Percentiles rank a stretch among this genome's conserved stretches.
Conservation (phyloP, 2,797 vertebrate genomes). For the Liasis olivaceus region DNA sequence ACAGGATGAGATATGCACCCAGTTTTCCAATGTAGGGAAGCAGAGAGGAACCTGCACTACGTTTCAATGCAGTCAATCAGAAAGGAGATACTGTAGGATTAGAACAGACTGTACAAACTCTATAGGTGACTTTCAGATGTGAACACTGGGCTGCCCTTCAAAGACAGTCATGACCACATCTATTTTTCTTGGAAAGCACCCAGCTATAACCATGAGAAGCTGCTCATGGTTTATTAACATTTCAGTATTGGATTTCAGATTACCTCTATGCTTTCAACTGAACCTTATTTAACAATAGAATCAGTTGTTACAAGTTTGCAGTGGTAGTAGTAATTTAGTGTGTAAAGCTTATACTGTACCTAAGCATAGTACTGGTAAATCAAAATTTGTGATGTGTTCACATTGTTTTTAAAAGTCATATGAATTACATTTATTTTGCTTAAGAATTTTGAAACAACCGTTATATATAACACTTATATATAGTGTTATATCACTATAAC, state of each 20-base stretch:
- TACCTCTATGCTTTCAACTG: slow-evolving; percentile 24
- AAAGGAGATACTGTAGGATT: neutral
- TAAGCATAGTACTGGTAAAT: no score
- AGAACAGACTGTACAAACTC: neutral
- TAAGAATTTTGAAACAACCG: slow-evolving; percentile 7
- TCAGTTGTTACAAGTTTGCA: neutral
- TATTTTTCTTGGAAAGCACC: neutral
- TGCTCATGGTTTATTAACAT: neutral
- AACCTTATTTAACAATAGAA: neutral
- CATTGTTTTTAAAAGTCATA: slow-evolving; percentile 17
- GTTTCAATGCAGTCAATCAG: no score
- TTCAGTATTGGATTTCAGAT: neutral
- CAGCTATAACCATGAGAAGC: neutral
- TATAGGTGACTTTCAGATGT: neutral
- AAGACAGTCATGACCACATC: neutral
- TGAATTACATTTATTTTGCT: slow-evolving; percentile 8
- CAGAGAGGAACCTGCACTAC: neutral
- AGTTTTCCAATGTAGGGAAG: neutral
- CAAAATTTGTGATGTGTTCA: neutral
- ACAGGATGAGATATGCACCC: neutral
- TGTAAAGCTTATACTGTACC: no score
- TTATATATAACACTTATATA: no score
- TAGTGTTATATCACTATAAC: slow-evolving; percentile 3
- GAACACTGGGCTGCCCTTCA: neutral
- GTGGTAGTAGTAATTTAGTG: no score